Evolutionary conservation across 1,140 invertebrate genomes (phyloP).

Genomic region (Apis dorsata): DNA sequence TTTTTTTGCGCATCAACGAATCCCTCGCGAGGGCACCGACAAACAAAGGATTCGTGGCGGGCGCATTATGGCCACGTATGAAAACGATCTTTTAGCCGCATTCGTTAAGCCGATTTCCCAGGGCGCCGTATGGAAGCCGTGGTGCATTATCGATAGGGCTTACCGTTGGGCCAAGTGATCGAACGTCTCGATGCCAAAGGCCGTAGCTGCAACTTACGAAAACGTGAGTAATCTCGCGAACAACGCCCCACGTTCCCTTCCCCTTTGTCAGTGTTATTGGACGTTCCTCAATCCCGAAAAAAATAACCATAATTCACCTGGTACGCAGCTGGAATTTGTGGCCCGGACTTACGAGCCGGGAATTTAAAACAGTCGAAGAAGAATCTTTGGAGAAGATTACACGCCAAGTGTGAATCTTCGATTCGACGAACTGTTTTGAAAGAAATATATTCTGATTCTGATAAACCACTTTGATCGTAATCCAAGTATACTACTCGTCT

Average conservation of each 20-base stretch:
- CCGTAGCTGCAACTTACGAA: conserved; percentile 42
- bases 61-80: conserved; percentile 44
- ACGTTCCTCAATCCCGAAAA: conserved; percentile 28
- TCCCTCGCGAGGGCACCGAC: background rate
- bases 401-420: too few relatives aligned
- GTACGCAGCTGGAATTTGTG: background rate
- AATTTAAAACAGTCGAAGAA: background rate
- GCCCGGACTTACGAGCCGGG: background rate
- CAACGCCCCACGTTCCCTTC: conserved; percentile 36
- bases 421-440: too few relatives aligned
- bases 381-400: too few relatives aligned
- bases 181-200: conserved; percentile 45
- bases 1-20: too few relatives aligned
- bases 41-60: background rate
- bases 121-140: conserved; percentile 36
- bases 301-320: conserved; percentile 10
- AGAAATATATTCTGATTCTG: too few relatives aligned
- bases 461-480: too few relatives aligned
- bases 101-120: conserved; percentile 63
- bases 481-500: too few relatives aligned
- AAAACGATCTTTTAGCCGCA: conserved; percentile 49
- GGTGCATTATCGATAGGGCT: conserved; percentile 58
- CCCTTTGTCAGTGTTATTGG: conserved; percentile 8
- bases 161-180: conserved; percentile 48
- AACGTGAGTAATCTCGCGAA: conserved; percentile 55